Conservation (phyloP, 92 coral and sea anemone species). For the Bergia sp. region DNA sequence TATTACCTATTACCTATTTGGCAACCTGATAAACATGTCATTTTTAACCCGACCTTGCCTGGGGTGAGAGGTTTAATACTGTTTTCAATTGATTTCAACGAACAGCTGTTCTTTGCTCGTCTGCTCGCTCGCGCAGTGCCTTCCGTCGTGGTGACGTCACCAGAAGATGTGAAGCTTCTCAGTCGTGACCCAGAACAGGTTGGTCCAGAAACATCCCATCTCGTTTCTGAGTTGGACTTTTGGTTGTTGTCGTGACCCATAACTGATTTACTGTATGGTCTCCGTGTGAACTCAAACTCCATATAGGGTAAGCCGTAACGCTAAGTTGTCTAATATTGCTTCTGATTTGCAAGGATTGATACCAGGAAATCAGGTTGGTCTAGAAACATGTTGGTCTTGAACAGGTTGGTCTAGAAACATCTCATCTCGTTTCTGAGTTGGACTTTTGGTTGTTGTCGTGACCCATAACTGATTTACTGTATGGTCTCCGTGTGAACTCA, state of each 20-base stretch:
- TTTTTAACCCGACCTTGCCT: too few relatives aligned
- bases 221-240: too few relatives aligned
- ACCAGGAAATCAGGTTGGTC: too few relatives aligned
- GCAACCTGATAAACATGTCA: too few relatives aligned
- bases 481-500: neutral
- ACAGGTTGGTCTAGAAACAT: conserved; percentile 51
- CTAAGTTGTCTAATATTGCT: too few relatives aligned
- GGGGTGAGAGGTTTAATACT: neutral
- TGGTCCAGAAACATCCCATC: neutral
- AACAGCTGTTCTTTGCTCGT: conserved; percentile 68
- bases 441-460: too few relatives aligned
- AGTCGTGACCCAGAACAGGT: conserved; percentile 74
- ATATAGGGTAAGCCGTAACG: too few relatives aligned
- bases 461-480: too few relatives aligned
- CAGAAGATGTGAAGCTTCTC: conserved; percentile 62
- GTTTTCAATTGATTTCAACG: neutral
- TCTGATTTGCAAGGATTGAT: too few relatives aligned
- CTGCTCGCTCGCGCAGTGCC: conserved; percentile 58
- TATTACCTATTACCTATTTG: too few relatives aligned
- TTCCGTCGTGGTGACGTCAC: conserved; percentile 54
- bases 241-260: too few relatives aligned
- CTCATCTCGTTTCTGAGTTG: too few relatives aligned
- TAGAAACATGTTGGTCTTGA: neutral
- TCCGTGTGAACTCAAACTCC: neutral
- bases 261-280: neutral